These are phyloP conservation scores for Porphyrio hochstetteri DNA, from an alignment of 2,113 vertebrate genomes.

Conservation along the genomic window DNA sequence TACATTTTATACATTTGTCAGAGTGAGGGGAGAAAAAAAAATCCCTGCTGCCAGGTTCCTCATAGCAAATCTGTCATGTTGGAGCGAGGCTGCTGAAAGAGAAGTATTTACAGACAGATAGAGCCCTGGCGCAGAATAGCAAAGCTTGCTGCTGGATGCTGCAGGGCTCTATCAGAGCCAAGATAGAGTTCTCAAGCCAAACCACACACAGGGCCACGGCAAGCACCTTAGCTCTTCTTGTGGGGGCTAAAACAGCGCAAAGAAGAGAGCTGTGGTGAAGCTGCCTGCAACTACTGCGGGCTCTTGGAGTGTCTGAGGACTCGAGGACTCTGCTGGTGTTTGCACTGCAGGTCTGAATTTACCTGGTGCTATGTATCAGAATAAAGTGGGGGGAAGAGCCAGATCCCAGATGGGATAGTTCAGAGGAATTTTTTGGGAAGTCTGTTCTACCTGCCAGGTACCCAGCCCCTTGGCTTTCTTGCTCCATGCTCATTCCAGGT, in stretches of 20 bases:
- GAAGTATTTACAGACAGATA: slow-evolving; percentile 52
- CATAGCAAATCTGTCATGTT: slow-evolving; percentile 44
- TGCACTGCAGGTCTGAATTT: not conserved
- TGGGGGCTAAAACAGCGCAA: not conserved
- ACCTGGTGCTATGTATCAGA: not conserved
- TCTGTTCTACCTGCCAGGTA: not conserved
- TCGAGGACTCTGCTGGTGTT: not conserved
- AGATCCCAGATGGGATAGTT: not conserved
- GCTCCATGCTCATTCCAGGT: not conserved
- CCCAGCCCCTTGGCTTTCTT: not conserved
- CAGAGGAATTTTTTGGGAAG: not conserved
- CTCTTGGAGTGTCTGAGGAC: not conserved
- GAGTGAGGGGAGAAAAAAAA: not conserved
- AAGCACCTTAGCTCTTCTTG: not conserved
- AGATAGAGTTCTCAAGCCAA: slow-evolving; percentile 11
- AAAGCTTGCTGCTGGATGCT: slow-evolving; percentile 6
- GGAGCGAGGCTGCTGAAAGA: slow-evolving; percentile 38
- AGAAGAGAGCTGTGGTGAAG: not conserved
- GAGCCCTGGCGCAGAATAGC: slow-evolving; percentile 37
- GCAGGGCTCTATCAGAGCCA: not conserved
- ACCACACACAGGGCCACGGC: not conserved
- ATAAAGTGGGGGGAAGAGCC: not conserved
- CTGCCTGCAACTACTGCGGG: not conserved
- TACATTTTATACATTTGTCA: slow-evolving; percentile 59
- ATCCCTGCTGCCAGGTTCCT: slow-evolving; percentile 41